phyloP scores from a whole-genome alignment of 2,113 vertebrate genomes.

The Corydoras maculifer region DNA sequence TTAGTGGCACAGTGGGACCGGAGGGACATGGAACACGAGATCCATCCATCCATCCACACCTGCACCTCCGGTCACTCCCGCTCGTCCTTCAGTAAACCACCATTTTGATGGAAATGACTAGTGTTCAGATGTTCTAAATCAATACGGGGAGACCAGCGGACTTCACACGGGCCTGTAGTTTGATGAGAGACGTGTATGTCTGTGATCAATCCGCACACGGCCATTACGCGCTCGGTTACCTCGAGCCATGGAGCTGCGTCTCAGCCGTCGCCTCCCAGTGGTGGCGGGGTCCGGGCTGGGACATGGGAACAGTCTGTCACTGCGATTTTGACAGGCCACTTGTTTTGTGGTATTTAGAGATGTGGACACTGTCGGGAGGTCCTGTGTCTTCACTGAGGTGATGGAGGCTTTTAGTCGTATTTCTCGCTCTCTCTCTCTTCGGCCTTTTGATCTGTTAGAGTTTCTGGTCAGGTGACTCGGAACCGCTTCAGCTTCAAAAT shows the following conservation, averaged over 20 bases:
- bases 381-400: constrained; percentile 62
- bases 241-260: constrained; percentile 61
- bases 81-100: constrained; percentile 63
- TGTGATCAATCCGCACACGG: constrained; percentile 1
- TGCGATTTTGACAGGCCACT: constrained; percentile 73
- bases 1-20: constrained; percentile 44
- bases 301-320: constrained; percentile 77
- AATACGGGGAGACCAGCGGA: constrained; percentile 66
- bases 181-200: constrained; percentile 38
- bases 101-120: constrained; percentile 72
- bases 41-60: constrained; percentile 51
- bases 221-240: constrained; percentile 59
- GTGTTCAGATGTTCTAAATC: constrained; percentile 73
- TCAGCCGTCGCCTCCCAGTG: constrained; percentile 65
- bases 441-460: constrained; percentile 54
- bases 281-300: constrained; percentile 71
- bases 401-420: constrained; percentile 64
- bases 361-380: constrained; percentile 61
- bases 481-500: background rate
- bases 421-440: constrained; percentile 26
- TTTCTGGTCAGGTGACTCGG: constrained; percentile 50
- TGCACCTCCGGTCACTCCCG: constrained; percentile 44
- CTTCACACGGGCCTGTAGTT: constrained; percentile 59
- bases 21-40: constrained; percentile 47
- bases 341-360: constrained; percentile 67